Conservation (phyloP, 2,797 vertebrate genomes). For the Botia kubotai region DNA sequence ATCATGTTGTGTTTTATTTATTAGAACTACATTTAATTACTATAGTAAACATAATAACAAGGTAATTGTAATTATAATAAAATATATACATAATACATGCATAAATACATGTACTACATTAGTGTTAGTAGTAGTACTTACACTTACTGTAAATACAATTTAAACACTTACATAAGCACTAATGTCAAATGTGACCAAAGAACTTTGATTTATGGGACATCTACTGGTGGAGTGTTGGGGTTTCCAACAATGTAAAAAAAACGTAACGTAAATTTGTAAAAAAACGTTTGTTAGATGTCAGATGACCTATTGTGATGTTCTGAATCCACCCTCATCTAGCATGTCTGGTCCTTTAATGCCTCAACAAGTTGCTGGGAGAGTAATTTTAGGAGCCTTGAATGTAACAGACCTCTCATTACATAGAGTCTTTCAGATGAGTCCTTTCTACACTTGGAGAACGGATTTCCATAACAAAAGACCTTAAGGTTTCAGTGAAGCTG, state of each 20-base stretch:
- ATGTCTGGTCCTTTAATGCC: slow-evolving; percentile 62
- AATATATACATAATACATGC: too few species aligned
- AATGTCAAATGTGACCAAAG: neutral
- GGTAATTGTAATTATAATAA: too few species aligned
- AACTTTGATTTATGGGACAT: neutral
- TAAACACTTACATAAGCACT: neutral
- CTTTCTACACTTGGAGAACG: slow-evolving; percentile 66
- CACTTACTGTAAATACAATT: neutral
- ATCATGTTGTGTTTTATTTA: neutral
- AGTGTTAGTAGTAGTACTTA: neutral
- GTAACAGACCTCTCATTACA: slow-evolving; percentile 68
- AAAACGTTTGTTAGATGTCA: neutral
- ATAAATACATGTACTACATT: neutral
- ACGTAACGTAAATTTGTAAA: too few species aligned
- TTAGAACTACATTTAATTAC: neutral
- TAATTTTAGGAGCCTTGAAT: slow-evolving; percentile 70
- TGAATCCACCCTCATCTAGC: slow-evolving; percentile 8
- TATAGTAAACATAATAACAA: neutral
- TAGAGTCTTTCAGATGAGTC: slow-evolving; percentile 69
- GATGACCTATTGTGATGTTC: neutral
- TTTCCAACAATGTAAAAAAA: neutral
- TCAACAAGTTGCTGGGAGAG: slow-evolving; percentile 67
- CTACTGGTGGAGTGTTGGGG: too few species aligned
- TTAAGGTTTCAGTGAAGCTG: slow-evolving; percentile 66
- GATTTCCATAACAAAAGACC: slow-evolving; percentile 75